Evolutionary conservation across 1,140 invertebrate species (phyloP), one percentile per base, ranked within the genome.

Genomic region (Cyrtorhinus lividipennis): DNA sequence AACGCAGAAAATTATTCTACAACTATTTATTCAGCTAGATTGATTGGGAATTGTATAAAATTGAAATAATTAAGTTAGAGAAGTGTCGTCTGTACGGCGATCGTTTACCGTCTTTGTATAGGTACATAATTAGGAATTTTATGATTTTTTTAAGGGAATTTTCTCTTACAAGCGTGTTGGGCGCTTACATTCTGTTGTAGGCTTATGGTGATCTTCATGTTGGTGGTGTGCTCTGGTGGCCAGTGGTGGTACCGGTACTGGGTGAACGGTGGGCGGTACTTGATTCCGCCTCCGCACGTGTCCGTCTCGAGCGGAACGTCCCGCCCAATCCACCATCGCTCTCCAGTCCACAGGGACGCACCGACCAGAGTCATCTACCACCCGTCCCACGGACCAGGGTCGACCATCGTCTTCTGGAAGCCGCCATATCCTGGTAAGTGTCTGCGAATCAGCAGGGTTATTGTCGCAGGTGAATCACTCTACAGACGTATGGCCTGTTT

Each of bases 211-310:
- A 76, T 78, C 69, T 74, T 78, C 63, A 77, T 78, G 75, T 77
- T 78, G 69, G 69, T 78, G 64, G 71, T 78, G 2, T 78, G 77
- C 65, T 77, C 76, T 24, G 77, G 77, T 44, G 76, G 76, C 62
- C 74, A 76, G 23, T 78, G 76, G 77, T 78, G 77, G 76, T 78
- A 78, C 66, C 69, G 76, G 45, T 77, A 77, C 61, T 77, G 75
- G 75, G 63, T 77, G 13, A 75, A 77, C 67, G 74, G 72, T 10
- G 73, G 76, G 63, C 10, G 48, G 20, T 53, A 53, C 20, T 20
- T 53, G 10, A 53, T 53, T 12, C 48, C 48, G 3, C 48, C 48
- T 5, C 48, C 48, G 5, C 76, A 75, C 44, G 59, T 56, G 13
- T 22, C 22, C 10, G 62, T 26, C 5, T 27, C 27, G 44, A 20